These are phyloP conservation scores for Catharus bicknelli DNA, from an alignment of 2,113 vertebrate genomes.

Conservation along the genomic window DNA sequence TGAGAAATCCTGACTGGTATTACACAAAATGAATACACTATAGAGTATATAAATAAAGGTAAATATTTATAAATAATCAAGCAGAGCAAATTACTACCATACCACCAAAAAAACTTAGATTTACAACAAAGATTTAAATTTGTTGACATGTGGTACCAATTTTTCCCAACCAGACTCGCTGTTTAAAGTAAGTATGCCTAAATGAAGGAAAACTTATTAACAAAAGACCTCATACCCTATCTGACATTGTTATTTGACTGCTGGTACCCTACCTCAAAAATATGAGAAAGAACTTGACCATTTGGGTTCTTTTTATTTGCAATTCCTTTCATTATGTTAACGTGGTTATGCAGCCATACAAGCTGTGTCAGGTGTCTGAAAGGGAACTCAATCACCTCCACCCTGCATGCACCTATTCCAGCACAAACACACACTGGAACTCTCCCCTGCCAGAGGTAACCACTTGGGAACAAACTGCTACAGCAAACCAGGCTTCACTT, in stretches of 20 bases:
- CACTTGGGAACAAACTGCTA: neutral
- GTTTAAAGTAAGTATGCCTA: neutral
- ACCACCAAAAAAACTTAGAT: neutral
- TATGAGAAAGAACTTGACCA: neutral
- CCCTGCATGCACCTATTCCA: neutral
- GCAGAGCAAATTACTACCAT: neutral
- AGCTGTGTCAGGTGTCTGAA: neutral
- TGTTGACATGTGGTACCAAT: neutral
- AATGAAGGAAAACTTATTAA: neutral
- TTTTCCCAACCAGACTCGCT: neutral
- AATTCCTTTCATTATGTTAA: neutral
- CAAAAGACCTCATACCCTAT: neutral
- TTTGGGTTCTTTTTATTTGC: neutral
- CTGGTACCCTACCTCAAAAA: neutral
- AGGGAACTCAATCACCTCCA: neutral
- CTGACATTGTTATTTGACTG: neutral
- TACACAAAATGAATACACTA: neutral
- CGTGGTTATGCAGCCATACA: neutral
- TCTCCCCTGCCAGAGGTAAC: rapidly evolving
- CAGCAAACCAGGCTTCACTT: neutral
- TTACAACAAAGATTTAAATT: neutral
- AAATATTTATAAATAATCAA: neutral
- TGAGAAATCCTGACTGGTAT: neutral
- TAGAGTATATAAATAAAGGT: neutral
- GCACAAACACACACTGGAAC: neutral